Evolutionary conservation across 2,888 invertebrate species (phyloP), one percentile per base, ranked within the genome.

Genomic region (Troglohyphantes excavatus): DNA sequence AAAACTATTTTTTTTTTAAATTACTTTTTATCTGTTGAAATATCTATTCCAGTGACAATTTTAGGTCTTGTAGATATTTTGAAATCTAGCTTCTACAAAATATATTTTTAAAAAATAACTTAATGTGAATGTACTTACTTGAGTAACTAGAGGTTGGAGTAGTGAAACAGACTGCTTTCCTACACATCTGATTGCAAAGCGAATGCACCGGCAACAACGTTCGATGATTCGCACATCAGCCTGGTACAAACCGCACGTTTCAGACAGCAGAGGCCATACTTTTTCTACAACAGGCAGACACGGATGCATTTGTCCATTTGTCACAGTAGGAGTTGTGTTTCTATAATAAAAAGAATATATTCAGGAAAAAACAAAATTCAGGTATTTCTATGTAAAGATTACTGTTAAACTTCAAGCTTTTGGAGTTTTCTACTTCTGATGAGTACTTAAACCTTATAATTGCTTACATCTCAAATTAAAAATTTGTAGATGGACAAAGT

Each of bases 171-270:
- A 96, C 93, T 96, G 96, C 92, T 95, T 95, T 76, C 97, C 96
- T 59, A 97, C 95, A 93, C 97, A 97, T 89, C 99, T 95, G 88
- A 99, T 95, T 85, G 96, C 96, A 94, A 98, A 99, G 73, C 98
- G 95, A 91, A 98, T 95, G 92, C 97, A 96, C 83, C 99, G 96
- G 93, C 98, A 98, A 93, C 96, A 96, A 92, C 98, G 95, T 94
- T 99, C 99, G 95, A 98, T 97, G 61, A 98, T 95, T 91, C 98
- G 95, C 13, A 96, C 94, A 94, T 98, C 97, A n/a, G 94, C 93
- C 93, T 96, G 96, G 93, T 95, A 98, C 94, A 96, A 96, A 91
- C 95, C 95, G 94, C 97, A 96, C 1, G 96, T 95, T 72, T 95
- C 95, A 0, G 96, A 96, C 90, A 98, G 94, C 68, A 97, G 95